Evolutionary conservation across 2,888 invertebrate species (phyloP), one percentile per base, ranked within the genome.

Genomic region (Smittia aterrima): DNA sequence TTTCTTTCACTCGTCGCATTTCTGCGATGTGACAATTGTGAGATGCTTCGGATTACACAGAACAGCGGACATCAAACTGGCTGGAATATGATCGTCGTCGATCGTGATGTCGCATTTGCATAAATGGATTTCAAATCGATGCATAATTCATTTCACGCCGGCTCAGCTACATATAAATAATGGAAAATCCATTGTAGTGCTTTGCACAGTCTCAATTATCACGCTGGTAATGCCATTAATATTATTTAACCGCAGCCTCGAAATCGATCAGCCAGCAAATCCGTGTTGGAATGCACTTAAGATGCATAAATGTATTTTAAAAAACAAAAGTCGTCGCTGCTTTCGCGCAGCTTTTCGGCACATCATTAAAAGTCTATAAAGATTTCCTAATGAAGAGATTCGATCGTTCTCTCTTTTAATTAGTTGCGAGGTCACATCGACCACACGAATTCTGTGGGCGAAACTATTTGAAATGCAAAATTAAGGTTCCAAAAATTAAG

Each of bases 271-370:
- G 9, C 27, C 16, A 54, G 32, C n/a, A 66, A 67, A 67, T 41
- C 67, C 67, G 67, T 67, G 67, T 67, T 67, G 67, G 67, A 67
- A 67, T 67, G 67, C 67, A 67, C 41, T 67, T 67, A 67, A 67
- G 67, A 67, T n/a, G 41, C 67, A 67, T 18, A 40, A 67, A 20
- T 22, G 7, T n/a, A 47, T 3, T 4, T 58, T 4, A 7, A 67
- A 18, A 67, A 66, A 27, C 27, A 16, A 66, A 67, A 67, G 27
- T 66, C n/a, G 11, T 25, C 27, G 64, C 27, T n/a, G 32, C 24
- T 27, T 67, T 58, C 58, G 20, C 20, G 58, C 20, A 20, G 40
- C 40, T 24, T 47, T 47, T 67, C 38, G 66, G 67, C 67, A 67
- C 67, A 67, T 47, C 38, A 41, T 67, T 67, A 67, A 67, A 67